A percentile compares a stretch with the other conserved stretches of the same genome.
phyloP scores from a whole-genome alignment of 2,797 vertebrate genomes.

The Mormyrops attenuatus region DNA sequence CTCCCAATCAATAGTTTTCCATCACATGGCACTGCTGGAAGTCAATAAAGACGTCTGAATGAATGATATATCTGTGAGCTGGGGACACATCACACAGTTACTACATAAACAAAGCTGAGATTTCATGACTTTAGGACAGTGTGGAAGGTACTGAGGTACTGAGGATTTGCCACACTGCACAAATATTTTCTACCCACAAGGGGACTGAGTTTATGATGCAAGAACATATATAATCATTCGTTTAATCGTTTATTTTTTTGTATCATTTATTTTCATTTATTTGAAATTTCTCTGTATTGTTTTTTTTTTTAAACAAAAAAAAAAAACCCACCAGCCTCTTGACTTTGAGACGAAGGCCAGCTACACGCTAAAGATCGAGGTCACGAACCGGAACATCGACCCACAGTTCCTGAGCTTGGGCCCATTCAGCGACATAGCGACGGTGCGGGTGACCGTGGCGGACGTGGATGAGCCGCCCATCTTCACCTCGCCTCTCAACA shows the following conservation, averaged over 20 bases:
- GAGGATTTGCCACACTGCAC: neutral
- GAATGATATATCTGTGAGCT: slow-evolving; percentile 36
- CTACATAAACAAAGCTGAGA: neutral
- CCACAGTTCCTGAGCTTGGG: slow-evolving; percentile 79
- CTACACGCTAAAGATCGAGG: slow-evolving; percentile 83
- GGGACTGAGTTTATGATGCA: neutral
- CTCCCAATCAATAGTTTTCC: slow-evolving; percentile 41
- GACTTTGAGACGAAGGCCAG: slow-evolving; percentile 87
- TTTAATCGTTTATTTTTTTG: neutral
- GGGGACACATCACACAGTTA: neutral
- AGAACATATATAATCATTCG: neutral
- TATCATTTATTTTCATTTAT: neutral
- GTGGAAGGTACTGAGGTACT: neutral
- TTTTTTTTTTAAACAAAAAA: neutral
- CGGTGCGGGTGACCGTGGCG: slow-evolving; percentile 81
- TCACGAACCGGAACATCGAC: slow-evolving; percentile 84
- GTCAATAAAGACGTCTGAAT: slow-evolving; percentile 36
- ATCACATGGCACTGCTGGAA: slow-evolving; percentile 31
- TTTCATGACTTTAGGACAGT: neutral
- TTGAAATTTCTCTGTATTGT: neutral
- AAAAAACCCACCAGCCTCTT: slow-evolving; percentile 63
- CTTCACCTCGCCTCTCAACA: slow-evolving; percentile 69
- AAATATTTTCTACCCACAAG: neutral
- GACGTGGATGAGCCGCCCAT: slow-evolving; percentile 87
- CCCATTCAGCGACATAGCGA: slow-evolving; percentile 81